Conservation (phyloP, 2,888 invertebrate genomes). For the Cyrtodaria siliqua region DNA sequence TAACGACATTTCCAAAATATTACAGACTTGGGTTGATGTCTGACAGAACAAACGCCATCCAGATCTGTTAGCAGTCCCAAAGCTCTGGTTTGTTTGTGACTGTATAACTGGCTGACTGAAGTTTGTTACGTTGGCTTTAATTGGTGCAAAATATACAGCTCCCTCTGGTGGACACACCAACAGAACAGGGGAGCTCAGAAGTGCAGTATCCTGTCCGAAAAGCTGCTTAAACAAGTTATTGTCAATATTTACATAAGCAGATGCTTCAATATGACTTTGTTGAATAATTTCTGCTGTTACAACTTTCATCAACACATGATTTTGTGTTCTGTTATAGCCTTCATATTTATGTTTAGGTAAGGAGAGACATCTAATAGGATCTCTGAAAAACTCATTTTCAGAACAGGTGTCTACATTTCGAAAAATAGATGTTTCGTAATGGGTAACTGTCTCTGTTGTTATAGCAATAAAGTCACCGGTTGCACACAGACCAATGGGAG, state of each 20-base stretch:
- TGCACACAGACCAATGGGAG: not conserved
- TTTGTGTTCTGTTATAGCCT: too few relatives aligned
- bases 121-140: slow-evolving; percentile 7
- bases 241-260: slow-evolving; percentile 24
- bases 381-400: too few relatives aligned
- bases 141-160: slow-evolving; percentile 44
- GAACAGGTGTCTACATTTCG: not conserved
- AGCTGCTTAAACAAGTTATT: slow-evolving; percentile 34
- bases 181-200: slow-evolving; percentile 44
- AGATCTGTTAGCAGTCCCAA: not conserved
- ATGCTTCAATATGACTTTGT: not conserved
- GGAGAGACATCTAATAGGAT: too few relatives aligned
- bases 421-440: not conserved
- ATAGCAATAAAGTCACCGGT: not conserved
- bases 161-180: slow-evolving; percentile 50
- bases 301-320: slow-evolving; percentile 12
- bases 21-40: slow-evolving; percentile 23
- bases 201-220: slow-evolving; percentile 41
- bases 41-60: slow-evolving; percentile 25
- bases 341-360: too few relatives aligned
- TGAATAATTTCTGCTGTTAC: slow-evolving; percentile 22
- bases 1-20: slow-evolving; percentile 14
- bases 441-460: not conserved
- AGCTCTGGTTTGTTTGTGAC: not conserved
- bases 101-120: not conserved